These are phyloP conservation scores for Cephus pygmeus DNA, from an alignment of 2,888 invertebrate genomes.

Conservation along the genomic window DNA sequence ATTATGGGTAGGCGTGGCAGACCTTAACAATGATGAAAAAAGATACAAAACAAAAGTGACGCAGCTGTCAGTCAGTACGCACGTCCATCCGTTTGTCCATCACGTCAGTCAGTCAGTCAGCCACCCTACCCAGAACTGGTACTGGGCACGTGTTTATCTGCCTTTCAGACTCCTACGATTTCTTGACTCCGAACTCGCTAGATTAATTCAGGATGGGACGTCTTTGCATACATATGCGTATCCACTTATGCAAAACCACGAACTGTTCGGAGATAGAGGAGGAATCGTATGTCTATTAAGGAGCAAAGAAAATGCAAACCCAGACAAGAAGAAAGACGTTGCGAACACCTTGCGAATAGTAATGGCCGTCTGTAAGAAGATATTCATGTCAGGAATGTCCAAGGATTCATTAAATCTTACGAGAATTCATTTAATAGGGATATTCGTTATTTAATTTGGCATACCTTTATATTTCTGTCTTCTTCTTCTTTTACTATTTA, in stretches of 20 bases:
- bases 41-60: slow-evolving; percentile 12
- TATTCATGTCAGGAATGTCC: background rate
- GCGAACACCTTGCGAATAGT: background rate
- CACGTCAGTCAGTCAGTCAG: background rate
- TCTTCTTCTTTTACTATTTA: background rate
- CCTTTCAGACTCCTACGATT: slow-evolving; percentile 19
- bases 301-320: background rate
- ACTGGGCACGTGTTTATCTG: slow-evolving; percentile 23
- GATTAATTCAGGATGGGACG: slow-evolving; percentile 20
- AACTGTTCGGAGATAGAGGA: background rate
- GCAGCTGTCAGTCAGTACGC: slow-evolving; percentile 19
- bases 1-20: slow-evolving; percentile 35
- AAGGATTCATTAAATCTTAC: background rate
- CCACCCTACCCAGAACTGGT: slow-evolving; percentile 5
- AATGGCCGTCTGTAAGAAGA: background rate
- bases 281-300: background rate
- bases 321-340: background rate
- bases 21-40: slow-evolving; percentile 1
- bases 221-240: background rate
- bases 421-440: background rate
- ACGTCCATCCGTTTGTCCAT: slow-evolving; percentile 25
- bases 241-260: background rate
- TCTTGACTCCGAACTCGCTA: slow-evolving; percentile 16
- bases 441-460: background rate
- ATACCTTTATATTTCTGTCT: background rate